These are phyloP conservation scores for Tapirus indicus DNA, from an alignment of 2,797 vertebrate genomes.

Conservation along the genomic window DNA sequence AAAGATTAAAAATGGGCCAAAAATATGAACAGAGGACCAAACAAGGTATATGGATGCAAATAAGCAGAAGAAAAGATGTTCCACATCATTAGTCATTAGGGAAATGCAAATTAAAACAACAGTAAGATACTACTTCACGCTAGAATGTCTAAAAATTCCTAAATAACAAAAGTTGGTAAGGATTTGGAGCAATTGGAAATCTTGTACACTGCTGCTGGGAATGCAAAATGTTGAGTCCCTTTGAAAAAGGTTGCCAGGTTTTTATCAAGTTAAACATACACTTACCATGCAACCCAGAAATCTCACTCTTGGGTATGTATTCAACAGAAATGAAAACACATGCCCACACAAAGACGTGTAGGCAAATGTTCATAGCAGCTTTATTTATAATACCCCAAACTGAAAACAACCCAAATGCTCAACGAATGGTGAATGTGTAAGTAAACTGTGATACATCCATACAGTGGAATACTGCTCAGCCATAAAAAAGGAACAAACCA, in stretches of 20 bases:
- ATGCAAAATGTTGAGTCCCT: constrained; percentile 40
- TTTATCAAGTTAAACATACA: constrained; percentile 69
- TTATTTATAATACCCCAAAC: constrained; percentile 74
- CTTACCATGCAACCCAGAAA: constrained; percentile 61
- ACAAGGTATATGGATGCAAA: not conserved
- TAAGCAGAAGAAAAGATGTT: constrained; percentile 11
- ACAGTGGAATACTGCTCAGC: not conserved
- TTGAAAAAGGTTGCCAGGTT: constrained; percentile 63
- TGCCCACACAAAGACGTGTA: constrained; percentile 69
- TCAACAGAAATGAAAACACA: constrained; percentile 74
- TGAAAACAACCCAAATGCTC: constrained; percentile 70
- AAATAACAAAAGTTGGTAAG: constrained; percentile 39
- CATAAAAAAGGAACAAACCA: constrained; percentile 36
- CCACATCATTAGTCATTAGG: not conserved
- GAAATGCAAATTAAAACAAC: constrained; percentile 28
- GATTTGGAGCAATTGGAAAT: not conserved
- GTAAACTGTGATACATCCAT: constrained; percentile 58
- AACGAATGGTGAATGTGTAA: constrained; percentile 61
- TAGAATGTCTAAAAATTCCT: constrained; percentile 49
- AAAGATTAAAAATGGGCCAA: not conserved
- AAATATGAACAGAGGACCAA: not conserved
- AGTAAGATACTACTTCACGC: not conserved
- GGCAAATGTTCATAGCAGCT: constrained; percentile 72
- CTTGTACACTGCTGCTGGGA: constrained; percentile 4
- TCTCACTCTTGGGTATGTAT: constrained; percentile 69